Evolutionary conservation across 2,888 invertebrate species (phyloP), one percentile per base, ranked within the genome.

Genomic region (Augochlorella aurata): DNA sequence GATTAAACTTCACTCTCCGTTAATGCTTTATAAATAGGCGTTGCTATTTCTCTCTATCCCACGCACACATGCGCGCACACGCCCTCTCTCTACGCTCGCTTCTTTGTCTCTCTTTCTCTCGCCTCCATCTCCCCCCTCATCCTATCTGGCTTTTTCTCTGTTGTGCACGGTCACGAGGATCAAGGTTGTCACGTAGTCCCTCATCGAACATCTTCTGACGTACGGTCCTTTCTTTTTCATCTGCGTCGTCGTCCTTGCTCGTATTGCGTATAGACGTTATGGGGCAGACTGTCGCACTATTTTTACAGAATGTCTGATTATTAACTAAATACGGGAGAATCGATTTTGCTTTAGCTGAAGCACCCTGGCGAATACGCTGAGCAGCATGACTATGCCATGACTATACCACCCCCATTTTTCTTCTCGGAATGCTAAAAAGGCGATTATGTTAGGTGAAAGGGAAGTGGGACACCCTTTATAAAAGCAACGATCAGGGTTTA

Each of bases 1-100:
- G 89, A 91, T 90, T 91, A 89, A 87, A 91, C 88, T 89, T 87
- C 86, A 85, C 87, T 90, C 90, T 86, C 84, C 85, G 85, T 84
- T 88, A 87, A 90, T 90, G 87, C 85, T 87, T 90, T 90, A 90
- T 89, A 89, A 89, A 90, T 88, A 90, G 89, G 79, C 75, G 77
- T 75, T 82, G 79, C 87, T 85, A 85, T 85, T 80, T 79, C 61
- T 61, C 77, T 29, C 63, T 84, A 80, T 38, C 9, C 44, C 70
- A 7, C 38, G 5, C 38, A 7, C 38, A 7, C 3, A 4, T 0
- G 38, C 38, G 7, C 38, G 38, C 38, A 4, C 38, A 4, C 38
- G 7, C 38, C 1, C 52, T 63, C 45, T 74, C 58, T 52, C 24
- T 72, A 2, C 38, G 21, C 63, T 69, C 69, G 18, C 18, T 29